Evolutionary conservation across 2,797 vertebrate species (phyloP).

Genomic region (Enteromius viviparus): DNA sequence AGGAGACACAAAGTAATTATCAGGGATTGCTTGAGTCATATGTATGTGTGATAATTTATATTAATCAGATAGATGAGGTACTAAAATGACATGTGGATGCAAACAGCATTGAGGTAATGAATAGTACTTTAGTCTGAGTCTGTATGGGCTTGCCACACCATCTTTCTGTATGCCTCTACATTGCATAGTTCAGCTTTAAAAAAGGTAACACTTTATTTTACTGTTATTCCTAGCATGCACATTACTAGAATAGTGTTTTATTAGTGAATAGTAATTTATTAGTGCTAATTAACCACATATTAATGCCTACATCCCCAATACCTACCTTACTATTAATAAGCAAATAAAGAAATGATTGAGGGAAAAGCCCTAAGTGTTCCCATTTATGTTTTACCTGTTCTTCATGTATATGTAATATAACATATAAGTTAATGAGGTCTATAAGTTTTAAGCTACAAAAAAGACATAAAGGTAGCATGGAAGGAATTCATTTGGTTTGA

Average conservation of each 20-base stretch:
- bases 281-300: no score
- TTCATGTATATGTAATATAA: no score
- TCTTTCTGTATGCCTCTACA: background rate
- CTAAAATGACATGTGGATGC: background rate
- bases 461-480: background rate
- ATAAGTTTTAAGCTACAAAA: background rate
- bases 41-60: background rate
- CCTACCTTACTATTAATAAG: no score
- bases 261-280: no score
- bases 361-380: no score
- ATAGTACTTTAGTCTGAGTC: background rate
- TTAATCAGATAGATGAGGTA: conserved; percentile 3
- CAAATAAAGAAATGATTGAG: no score
- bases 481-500: background rate
- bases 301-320: no score
- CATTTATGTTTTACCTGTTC: background rate
- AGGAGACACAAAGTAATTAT: background rate
- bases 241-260: no score
- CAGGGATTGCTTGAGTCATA: background rate
- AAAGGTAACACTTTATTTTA: no score
- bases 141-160: background rate
- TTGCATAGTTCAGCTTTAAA: background rate
- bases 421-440: background rate
- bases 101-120: background rate
- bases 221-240: no score